Conservation (phyloP, 2,797 vertebrate genomes). For the Miichthys miiuy region DNA sequence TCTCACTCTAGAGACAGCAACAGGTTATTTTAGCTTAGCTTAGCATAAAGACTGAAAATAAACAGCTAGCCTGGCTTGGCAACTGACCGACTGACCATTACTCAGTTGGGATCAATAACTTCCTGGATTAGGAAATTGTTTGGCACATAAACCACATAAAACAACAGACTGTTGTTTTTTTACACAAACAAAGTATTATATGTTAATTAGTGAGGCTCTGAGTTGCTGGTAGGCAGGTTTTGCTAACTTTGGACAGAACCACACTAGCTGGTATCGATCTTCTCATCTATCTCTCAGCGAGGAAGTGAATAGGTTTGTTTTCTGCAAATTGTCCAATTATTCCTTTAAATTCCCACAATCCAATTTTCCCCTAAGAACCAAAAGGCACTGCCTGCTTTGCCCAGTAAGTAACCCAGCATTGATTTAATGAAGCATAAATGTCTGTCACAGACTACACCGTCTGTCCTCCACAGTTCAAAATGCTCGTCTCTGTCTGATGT, state of each 20-base stretch:
- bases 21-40: neutral
- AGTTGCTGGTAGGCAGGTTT: neutral
- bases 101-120: neutral
- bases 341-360: neutral
- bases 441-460: neutral
- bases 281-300: neutral
- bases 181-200: neutral
- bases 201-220: too few species aligned
- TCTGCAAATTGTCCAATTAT: constrained; percentile 4
- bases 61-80: neutral
- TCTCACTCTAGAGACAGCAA: neutral
- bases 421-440: constrained; percentile 18
- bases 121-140: neutral
- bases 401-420: neutral
- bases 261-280: neutral
- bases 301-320: neutral
- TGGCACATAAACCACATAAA: neutral
- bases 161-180: neutral
- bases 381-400: neutral
- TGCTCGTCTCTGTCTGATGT: neutral
- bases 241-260: neutral
- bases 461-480: neutral
- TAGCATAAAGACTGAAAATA: neutral
- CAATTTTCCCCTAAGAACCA: neutral
- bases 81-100: too few species aligned